phyloP scores from a whole-genome alignment of 2,888 invertebrate species.

The Sphinx pinastri region DNA sequence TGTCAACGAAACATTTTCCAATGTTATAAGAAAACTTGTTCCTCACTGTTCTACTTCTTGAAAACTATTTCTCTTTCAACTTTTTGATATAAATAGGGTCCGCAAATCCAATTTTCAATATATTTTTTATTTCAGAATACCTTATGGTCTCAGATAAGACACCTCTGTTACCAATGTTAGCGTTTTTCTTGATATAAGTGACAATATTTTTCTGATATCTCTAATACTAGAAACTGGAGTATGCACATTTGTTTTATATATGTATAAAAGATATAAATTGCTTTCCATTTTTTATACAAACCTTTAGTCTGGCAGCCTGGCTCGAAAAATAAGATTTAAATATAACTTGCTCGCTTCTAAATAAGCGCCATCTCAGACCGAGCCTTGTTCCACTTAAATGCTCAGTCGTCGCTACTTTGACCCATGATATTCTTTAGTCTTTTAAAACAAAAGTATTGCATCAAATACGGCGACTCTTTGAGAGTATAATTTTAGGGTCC shows the following conservation, averaged over 20 bases:
- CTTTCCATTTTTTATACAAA: neutral
- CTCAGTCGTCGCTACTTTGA: slow-evolving; percentile 18
- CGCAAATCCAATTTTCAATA: neutral
- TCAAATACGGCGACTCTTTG: neutral
- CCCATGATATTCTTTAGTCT: slow-evolving; percentile 5
- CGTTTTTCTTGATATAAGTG: too few species aligned
- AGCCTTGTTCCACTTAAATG: slow-evolving; percentile 9
- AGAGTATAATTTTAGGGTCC: neutral
- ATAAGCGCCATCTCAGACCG: slow-evolving; percentile 11
- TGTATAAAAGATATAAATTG: neutral
- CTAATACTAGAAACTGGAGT: too few species aligned
- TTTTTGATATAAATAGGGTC: neutral
- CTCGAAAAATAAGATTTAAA: neutral
- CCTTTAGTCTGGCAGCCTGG: neutral
- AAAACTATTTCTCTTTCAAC: slow-evolving; percentile 5
- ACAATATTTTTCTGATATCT: too few species aligned
- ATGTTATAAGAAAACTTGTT: slow-evolving; percentile 28
- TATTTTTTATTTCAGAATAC: neutral
- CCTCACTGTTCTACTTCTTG: slow-evolving; percentile 6
- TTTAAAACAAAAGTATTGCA: slow-evolving; percentile 13
- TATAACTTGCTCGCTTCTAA: slow-evolving; percentile 15
- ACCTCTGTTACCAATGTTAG: too few species aligned
- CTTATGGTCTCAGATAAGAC: too few species aligned
- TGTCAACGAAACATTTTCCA: slow-evolving; percentile 28
- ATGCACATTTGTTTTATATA: too few species aligned